Conservation (phyloP, 2,113 vertebrate genomes). For the Tragulus kanchil region DNA sequence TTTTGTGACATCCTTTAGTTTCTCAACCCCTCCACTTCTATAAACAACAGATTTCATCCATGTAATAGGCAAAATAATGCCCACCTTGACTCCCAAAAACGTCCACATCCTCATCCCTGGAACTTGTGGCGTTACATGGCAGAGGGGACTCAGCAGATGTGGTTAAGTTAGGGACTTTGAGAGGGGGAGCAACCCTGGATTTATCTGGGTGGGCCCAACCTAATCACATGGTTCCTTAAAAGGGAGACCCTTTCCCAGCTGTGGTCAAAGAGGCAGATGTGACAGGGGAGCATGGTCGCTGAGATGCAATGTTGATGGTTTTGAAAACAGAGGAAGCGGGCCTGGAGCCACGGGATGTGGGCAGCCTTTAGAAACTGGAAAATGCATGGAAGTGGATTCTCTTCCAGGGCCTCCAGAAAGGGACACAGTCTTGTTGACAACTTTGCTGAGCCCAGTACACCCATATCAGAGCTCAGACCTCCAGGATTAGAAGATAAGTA, state of each 20-base stretch:
- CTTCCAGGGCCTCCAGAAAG: neutral
- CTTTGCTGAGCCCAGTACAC: neutral
- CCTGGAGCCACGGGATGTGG: neutral
- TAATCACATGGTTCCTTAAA: neutral
- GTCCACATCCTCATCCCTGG: too few species aligned
- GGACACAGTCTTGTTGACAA: neutral
- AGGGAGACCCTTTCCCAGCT: neutral
- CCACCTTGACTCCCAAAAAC: neutral
- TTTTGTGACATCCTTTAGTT: neutral
- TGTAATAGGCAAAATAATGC: neutral
- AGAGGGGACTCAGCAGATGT: neutral
- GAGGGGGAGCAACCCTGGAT: neutral
- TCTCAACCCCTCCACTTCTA: neutral
- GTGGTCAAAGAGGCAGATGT: neutral
- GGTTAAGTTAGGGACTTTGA: neutral
- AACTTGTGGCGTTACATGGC: neutral
- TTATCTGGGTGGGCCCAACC: neutral
- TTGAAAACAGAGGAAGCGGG: too few species aligned
- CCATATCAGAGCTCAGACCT: neutral
- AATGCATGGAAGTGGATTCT: neutral
- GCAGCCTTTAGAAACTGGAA: neutral
- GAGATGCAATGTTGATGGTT: neutral
- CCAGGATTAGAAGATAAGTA: neutral
- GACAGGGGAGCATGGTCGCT: too few species aligned
- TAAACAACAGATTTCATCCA: neutral